Evolutionary conservation across 2,888 invertebrate genomes (phyloP).

Genomic region (Nomada lathburiana): DNA sequence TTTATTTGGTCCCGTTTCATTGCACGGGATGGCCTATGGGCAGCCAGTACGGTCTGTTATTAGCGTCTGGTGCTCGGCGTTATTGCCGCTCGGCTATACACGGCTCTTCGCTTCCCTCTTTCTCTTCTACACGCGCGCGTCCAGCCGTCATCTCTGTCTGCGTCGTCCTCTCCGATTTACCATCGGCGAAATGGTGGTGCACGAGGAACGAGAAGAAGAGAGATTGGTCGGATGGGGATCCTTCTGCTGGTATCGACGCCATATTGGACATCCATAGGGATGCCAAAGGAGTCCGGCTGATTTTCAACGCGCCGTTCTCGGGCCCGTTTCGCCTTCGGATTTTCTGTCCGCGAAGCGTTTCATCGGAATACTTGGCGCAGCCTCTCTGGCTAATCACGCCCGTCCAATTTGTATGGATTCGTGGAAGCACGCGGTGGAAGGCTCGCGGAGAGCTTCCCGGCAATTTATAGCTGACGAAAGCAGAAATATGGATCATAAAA

Average conservation of each 20-base stretch:
- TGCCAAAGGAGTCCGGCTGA: conserved; percentile 17
- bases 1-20: conserved; percentile 84
- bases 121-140: conserved; percentile 47
- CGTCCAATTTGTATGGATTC: conserved; percentile 22
- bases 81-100: conserved; percentile 82
- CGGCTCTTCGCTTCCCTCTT: conserved; percentile 72
- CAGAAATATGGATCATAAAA: conserved; percentile 61
- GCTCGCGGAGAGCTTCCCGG: neutral
- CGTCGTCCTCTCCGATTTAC: conserved; percentile 56
- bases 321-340: neutral
- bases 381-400: conserved; percentile 9
- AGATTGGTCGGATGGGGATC: conserved; percentile 79
- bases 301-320: neutral
- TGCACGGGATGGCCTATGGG: conserved; percentile 84
- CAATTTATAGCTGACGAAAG: conserved; percentile 48
- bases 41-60: conserved; percentile 84
- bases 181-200: conserved; percentile 73
- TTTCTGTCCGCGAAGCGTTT: neutral
- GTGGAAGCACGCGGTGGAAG: neutral
- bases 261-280: conserved; percentile 66
- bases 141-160: conserved; percentile 24
- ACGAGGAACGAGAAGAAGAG: conserved; percentile 72
- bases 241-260: conserved; percentile 75
- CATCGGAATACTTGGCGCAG: neutral
- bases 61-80: conserved; percentile 84